Percentiles rank a stretch among this genome's conserved stretches.
phyloP scores from a whole-genome alignment of 2,113 vertebrate genomes.

The Sander vitreus region DNA sequence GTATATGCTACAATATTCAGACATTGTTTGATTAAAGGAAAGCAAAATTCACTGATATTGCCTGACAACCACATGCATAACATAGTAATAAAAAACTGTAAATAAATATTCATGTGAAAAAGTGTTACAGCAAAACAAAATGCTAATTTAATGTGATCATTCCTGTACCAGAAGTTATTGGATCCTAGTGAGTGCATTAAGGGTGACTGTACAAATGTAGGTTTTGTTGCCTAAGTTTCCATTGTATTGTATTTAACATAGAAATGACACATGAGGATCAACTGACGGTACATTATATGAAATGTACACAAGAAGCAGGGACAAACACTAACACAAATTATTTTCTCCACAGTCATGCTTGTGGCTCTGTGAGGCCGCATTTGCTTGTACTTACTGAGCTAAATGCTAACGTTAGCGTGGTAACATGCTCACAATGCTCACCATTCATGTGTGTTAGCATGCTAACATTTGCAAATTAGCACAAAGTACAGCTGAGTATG shows the following conservation, averaged over 20 bases:
- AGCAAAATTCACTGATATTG: conserved; percentile 62
- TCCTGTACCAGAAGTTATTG: conserved; percentile 38
- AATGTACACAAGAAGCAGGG: neutral
- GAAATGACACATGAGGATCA: conserved; percentile 3
- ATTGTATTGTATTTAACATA: conserved; percentile 11
- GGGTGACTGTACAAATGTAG: conserved; percentile 17
- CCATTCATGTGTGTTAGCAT: neutral
- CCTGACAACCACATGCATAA: conserved; percentile 49
- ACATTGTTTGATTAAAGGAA: conserved; percentile 77
- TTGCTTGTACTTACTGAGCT: neutral
- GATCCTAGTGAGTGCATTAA: conserved; percentile 26
- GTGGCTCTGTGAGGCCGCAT: neutral
- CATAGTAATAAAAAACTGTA: conserved; percentile 21
- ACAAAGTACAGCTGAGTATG: neutral
- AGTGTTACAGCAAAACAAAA: conserved; percentile 63
- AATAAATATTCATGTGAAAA: conserved; percentile 74
- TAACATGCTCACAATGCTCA: too few species aligned
- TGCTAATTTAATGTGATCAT: conserved; percentile 63
- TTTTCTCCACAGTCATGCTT: neutral
- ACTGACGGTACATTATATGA: neutral
- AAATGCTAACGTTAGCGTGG: neutral
- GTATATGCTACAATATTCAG: conserved; percentile 52
- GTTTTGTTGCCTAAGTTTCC: conserved; percentile 33
- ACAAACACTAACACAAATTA: neutral
- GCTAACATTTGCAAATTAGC: neutral